Evolutionary conservation across 2,797 vertebrate species (phyloP).

Genomic region (Thalassophryne amazonica): DNA sequence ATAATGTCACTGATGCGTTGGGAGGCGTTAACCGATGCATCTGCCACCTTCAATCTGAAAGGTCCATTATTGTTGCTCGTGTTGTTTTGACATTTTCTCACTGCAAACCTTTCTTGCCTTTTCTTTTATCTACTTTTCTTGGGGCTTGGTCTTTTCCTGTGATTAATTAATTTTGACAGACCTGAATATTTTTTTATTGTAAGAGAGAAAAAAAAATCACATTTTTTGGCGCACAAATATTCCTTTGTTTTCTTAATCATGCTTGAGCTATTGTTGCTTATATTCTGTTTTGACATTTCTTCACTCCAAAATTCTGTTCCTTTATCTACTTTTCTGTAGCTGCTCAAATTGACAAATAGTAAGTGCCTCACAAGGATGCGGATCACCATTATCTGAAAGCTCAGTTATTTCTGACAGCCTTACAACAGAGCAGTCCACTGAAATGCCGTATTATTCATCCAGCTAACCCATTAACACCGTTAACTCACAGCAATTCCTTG

Average conservation of each 20-base stretch:
- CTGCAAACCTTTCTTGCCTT: too few relatives aligned
- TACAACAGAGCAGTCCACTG: neutral
- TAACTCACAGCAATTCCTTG: conserved; percentile 2
- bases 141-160: too few relatives aligned
- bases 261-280: neutral
- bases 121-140: too few relatives aligned
- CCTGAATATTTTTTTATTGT: too few relatives aligned
- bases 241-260: neutral
- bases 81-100: too few relatives aligned
- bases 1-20: too few relatives aligned
- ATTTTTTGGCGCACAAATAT: too few relatives aligned
- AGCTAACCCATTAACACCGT: conserved; percentile 18
- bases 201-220: neutral
- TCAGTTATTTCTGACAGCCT: conserved; percentile 3
- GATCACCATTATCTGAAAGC: conserved; percentile 9
- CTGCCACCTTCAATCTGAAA: too few relatives aligned
- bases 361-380: neutral
- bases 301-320: neutral
- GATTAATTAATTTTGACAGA: too few relatives aligned
- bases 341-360: neutral
- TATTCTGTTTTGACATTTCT: neutral
- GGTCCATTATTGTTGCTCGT: too few relatives aligned
- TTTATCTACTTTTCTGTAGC: neutral
- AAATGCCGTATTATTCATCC: conserved; percentile 9
- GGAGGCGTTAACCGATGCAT: too few relatives aligned